Conservation (phyloP, 2,888 invertebrate genomes). For the Microplitis deprimator region DNA sequence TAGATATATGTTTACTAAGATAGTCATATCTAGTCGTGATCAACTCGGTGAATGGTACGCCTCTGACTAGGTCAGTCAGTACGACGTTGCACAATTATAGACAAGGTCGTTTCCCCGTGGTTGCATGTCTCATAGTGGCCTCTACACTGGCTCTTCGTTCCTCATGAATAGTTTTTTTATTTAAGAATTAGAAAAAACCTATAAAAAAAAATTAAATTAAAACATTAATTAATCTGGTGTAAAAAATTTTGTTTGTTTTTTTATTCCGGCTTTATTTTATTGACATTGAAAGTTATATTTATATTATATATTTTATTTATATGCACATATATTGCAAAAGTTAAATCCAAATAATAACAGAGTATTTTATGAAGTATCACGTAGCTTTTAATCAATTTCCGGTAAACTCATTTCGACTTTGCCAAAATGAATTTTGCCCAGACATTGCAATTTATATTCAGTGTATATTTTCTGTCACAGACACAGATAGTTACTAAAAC, state of each 20-base stretch:
- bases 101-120: slow-evolving; percentile 61
- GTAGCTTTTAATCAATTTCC: slow-evolving; percentile 23
- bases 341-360: slow-evolving; percentile 15
- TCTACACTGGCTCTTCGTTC: slow-evolving; percentile 29
- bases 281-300: no score
- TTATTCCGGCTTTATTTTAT: no score
- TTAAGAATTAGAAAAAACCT: background rate
- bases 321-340: background rate
- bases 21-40: slow-evolving; percentile 45
- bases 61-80: slow-evolving; percentile 60
- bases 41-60: slow-evolving; percentile 61
- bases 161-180: slow-evolving; percentile 26
- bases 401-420: slow-evolving; percentile 20
- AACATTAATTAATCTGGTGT: no score
- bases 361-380: slow-evolving; percentile 6
- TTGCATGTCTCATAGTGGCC: slow-evolving; percentile 42
- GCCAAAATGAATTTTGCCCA: slow-evolving; percentile 1
- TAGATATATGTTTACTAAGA: slow-evolving; percentile 38
- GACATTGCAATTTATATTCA: background rate
- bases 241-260: no score
- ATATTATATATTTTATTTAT: no score
- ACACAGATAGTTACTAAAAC: background rate
- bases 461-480: background rate
- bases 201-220: background rate
- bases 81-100: slow-evolving; percentile 58